Base-by-base conservation (phyloP, 2,113 vertebrate genomes). In the Paradisaea rubra region DNA sequence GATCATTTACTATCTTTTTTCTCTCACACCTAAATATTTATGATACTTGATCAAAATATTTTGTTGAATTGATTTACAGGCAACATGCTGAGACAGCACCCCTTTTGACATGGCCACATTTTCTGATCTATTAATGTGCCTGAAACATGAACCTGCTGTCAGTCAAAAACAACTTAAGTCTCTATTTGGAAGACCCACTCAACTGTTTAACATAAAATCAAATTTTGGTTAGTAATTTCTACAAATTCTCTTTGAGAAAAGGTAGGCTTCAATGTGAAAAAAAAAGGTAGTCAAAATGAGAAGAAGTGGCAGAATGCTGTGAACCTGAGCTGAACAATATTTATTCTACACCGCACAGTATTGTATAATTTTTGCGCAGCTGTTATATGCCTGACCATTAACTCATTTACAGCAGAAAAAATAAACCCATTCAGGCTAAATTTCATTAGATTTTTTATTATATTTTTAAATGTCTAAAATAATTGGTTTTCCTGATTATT, bases 31-130 rank as follows among this genome's bases (percentile, higher is more conserved):
- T 87, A 91, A 88, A 92, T 89, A 96, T 89, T 95, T 92, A 91
- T 92, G 61, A 47, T 65, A 61, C 7, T 89, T 72, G 42, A 92
- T 89, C 41, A 93, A 92, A 94, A 93, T 85, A 91, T 76, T 88
- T 78, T n/a, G 3, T 80, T 85, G 60, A 85, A 87, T 68, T 82
- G 78, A 57, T 89, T 93, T 92, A 85, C 45, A 76, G 31, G 13
- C 24, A 91, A 45, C 73, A 42, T 65, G 70, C 45, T 93, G 95
- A 96, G 70, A 61, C 37, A 92, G 37, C 77, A 85, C 1, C 8
- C 45, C 31, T 93, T 91, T 64, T 65, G 70, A 87, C 35, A 69
- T 9, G 31, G 81, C 65, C 86, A 61, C 25, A 72, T 94, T 85
- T 94, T 89, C 63, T 39, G 12, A 81, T 85, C 42, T 86, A 68